These are phyloP conservation scores for Eupithecia pulchellata DNA, from an alignment of 2,888 invertebrate genomes.

Conservation along the genomic window DNA sequence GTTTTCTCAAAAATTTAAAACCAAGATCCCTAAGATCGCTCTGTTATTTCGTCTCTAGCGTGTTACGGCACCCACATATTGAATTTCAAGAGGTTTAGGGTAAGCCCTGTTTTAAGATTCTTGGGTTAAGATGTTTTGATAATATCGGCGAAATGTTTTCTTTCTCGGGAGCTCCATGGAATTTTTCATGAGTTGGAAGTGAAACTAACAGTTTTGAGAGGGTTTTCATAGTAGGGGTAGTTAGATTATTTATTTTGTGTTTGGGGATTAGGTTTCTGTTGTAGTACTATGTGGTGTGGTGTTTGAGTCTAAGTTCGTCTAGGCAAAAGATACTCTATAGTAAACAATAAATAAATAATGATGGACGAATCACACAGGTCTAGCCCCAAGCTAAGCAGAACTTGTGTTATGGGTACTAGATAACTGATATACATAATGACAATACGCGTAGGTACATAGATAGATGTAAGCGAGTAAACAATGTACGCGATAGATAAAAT, in stretches of 20 bases:
- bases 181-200: slow-evolving; percentile 46
- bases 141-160: slow-evolving; percentile 19
- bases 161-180: neutral
- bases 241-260: neutral
- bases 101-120: slow-evolving; percentile 33
- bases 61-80: slow-evolving; percentile 26
- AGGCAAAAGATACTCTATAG: no score
- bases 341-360: no score
- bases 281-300: no score
- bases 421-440: no score
- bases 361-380: no score
- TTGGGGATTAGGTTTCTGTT: no score
- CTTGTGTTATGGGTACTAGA: no score
- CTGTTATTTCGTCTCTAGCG: neutral
- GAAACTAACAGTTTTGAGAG: slow-evolving; percentile 44
- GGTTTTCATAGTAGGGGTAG: neutral
- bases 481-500: no score
- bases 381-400: no score
- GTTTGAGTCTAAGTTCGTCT: neutral
- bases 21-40: neutral
- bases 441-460: no score
- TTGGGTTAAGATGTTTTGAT: slow-evolving; percentile 29
- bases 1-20: neutral
- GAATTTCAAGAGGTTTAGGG: slow-evolving; percentile 31
- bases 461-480: no score